Evolutionary conservation across 2,797 vertebrate genomes (phyloP).

Genomic region (Pristis pectinata): DNA sequence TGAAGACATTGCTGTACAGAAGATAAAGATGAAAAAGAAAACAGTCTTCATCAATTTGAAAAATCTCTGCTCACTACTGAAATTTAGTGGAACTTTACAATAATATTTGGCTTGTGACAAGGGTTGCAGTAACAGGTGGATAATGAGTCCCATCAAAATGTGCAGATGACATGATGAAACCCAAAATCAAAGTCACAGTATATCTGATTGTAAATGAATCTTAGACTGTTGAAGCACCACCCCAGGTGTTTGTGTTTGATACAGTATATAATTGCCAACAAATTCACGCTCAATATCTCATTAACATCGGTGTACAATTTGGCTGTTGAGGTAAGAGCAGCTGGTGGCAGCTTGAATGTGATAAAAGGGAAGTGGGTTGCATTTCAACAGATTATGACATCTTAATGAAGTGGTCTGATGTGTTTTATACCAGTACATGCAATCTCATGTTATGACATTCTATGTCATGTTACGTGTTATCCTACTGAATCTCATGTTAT

Average conservation of each 20-base stretch:
- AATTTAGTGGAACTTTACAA: background rate
- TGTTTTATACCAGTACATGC: background rate
- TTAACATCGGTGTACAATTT: background rate
- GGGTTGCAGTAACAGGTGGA: background rate
- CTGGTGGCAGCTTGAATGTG: conserved; percentile 17
- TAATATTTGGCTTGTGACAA: background rate
- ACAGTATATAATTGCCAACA: background rate
- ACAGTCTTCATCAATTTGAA: background rate
- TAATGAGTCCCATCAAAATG: background rate
- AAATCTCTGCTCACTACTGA: background rate
- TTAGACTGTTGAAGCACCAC: background rate
- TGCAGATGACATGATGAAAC: background rate
- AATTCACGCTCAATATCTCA: background rate
- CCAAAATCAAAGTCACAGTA: background rate
- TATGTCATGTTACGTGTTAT: too few species aligned
- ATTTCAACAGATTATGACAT: conserved; percentile 22
- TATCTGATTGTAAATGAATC: background rate
- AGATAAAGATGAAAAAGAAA: background rate
- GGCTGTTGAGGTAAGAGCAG: conserved; percentile 1
- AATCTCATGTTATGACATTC: background rate
- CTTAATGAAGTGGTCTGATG: conserved; percentile 9
- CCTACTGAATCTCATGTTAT: background rate
- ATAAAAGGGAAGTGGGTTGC: conserved; percentile 4
- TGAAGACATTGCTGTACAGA: background rate
- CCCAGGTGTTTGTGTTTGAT: background rate